phyloP scores from a whole-genome alignment of 1,140 invertebrate species.

The Mesaphorura yosii region DNA sequence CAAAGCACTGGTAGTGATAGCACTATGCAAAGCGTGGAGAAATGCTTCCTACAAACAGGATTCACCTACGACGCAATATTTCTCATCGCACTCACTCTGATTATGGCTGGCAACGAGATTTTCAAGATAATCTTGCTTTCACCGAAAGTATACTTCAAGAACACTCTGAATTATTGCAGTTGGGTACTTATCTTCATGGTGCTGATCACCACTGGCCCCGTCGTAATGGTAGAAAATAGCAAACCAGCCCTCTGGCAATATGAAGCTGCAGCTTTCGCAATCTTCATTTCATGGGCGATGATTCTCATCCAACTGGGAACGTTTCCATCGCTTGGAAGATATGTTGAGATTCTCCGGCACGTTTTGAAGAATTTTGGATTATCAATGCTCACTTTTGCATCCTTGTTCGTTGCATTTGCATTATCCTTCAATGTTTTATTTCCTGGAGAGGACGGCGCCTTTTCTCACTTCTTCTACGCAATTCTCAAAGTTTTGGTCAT shows the following conservation, averaged over 20 bases:
- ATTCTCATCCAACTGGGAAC: slow-evolving; percentile 46
- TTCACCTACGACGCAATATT: slow-evolving; percentile 16
- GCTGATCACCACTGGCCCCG: slow-evolving; percentile 19
- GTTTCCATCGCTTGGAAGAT: slow-evolving; percentile 69
- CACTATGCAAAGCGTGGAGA: not conserved
- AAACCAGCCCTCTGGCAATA: slow-evolving; percentile 22
- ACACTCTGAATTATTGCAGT: slow-evolving; percentile 8
- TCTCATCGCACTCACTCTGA: slow-evolving; percentile 14
- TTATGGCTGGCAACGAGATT: slow-evolving; percentile 21
- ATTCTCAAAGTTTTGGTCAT: slow-evolving; percentile 19
- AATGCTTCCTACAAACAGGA: slow-evolving; percentile 18
- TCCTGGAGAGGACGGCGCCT: slow-evolving; percentile 35
- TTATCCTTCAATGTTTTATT: slow-evolving; percentile 64
- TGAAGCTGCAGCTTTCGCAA: slow-evolving; percentile 24
- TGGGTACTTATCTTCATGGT: slow-evolving; percentile 25
- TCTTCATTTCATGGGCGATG: slow-evolving; percentile 26
- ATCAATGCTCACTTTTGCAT: slow-evolving; percentile 67
- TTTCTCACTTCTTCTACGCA: slow-evolving; percentile 14
- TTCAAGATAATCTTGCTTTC: slow-evolving; percentile 16
- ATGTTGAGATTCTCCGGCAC: slow-evolving; percentile 72
- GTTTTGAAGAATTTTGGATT: slow-evolving; percentile 65
- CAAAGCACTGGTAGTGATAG: not conserved
- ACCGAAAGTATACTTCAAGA: slow-evolving; percentile 20
- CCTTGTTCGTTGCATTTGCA: slow-evolving; percentile 62
- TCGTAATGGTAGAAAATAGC: slow-evolving; percentile 9